phyloP scores from a whole-genome alignment of 2,888 invertebrate genomes.

The Trypoxylon attenuatum region DNA sequence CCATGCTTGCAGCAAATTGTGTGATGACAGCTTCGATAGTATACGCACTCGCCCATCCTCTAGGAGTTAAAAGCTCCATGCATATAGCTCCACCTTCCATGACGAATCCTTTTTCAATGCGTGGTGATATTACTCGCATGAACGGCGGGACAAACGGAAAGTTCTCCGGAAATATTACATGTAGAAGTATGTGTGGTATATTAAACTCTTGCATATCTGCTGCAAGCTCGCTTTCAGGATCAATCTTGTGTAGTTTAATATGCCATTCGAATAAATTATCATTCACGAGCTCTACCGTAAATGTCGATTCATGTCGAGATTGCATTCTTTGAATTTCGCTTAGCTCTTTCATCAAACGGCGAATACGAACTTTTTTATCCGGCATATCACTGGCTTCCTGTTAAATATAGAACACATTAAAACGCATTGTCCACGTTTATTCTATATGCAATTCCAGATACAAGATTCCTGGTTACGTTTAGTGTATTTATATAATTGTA shows the following conservation, averaged over 20 bases:
- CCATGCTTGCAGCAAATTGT: constrained; percentile 92
- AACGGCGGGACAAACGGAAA: constrained; percentile 93
- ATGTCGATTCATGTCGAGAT: constrained; percentile 83
- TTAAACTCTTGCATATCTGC: constrained; percentile 86
- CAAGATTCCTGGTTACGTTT: too few species aligned
- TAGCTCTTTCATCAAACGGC: constrained; percentile 90
- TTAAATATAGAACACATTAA: too few species aligned
- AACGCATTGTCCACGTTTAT: too few species aligned
- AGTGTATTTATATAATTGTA: too few species aligned
- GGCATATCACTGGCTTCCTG: constrained; percentile 48
- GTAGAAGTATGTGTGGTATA: constrained; percentile 84
- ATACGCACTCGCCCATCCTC: constrained; percentile 92
- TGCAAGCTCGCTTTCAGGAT: constrained; percentile 89
- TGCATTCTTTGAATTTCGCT: constrained; percentile 87
- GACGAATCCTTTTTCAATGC: constrained; percentile 89
- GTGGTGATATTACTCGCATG: constrained; percentile 81
- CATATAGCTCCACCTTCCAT: constrained; percentile 95
- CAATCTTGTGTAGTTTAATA: constrained; percentile 86
- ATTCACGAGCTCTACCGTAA: constrained; percentile 89
- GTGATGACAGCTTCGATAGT: constrained; percentile 91
- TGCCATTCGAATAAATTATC: constrained; percentile 94
- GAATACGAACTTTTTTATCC: constrained; percentile 82
- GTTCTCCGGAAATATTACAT: constrained; percentile 90
- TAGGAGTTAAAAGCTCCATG: constrained; percentile 90
- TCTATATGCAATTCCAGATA: too few species aligned